Base-by-base conservation (phyloP, 2,888 invertebrate species). In the Tenthredo amoena region DNA sequence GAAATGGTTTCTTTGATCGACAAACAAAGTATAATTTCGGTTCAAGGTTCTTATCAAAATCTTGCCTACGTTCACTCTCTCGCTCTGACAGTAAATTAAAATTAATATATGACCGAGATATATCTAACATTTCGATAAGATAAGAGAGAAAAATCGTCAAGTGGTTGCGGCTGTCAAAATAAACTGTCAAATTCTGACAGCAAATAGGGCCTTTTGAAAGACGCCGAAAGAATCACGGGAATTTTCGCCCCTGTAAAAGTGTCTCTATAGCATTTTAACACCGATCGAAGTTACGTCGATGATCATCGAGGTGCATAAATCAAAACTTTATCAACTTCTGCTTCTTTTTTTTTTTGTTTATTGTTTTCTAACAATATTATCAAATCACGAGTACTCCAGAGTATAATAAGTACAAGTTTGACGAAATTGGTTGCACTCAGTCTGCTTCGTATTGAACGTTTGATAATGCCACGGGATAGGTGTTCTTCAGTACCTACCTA, bases 101-200 rank as follows among this genome's bases (percentile, higher is more conserved):
- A 88, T 88, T 87, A 89, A 88, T 88, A 89, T 89, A 88, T 86
- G 87, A 88, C 87, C 84, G 86, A 87, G 88, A 87, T 84, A 86
- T 85, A 86, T 76, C 83, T 86, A 85, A 86, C 87, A 87, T 85
- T 65, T 40, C 86, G 90, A 90, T 90, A 90, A 90, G 90, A 90
- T 90, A 90, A 89, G 79, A 68, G 58, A 62, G 74, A 79, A 77
- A 87, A 65, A 85, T 84, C 84, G 86, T 85, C 85, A 86, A 85
- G 86, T 85, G 86, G 87, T 86, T 85, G 84, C 55, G 68, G 71
- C 37, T 79, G 85, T 81, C 85, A 85, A 85, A 81, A 58, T 40
- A 82, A 55, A 71, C 50, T 85, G 81, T 85, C 81, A 85, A 83
- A 83, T 68, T 62, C 1, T 83, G 83, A 83, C 83, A 83, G 83